Conservation (phyloP, 2,888 invertebrate genomes). For the Meta bourneti region DNA sequence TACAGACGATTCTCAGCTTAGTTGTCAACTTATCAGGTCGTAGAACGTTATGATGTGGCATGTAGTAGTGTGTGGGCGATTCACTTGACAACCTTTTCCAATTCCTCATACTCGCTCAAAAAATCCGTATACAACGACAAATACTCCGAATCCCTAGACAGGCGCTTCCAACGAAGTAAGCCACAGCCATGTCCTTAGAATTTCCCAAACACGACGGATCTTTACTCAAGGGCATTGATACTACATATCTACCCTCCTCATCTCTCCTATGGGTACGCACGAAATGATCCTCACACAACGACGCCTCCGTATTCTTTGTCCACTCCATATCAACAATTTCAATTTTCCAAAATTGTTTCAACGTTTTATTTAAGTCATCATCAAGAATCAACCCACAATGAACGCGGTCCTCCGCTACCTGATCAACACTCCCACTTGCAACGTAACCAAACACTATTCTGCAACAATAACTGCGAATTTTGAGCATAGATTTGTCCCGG, state of each 20-base stretch:
- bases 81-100: neutral
- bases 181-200: neutral
- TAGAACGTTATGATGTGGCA: neutral
- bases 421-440: too few species aligned
- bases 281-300: too few species aligned
- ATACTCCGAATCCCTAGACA: neutral
- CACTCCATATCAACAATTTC: conserved; percentile 17
- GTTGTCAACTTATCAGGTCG: neutral
- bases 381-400: too few species aligned
- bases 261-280: conserved; percentile 13
- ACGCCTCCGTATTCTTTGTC: neutral
- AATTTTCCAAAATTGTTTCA: conserved; percentile 24
- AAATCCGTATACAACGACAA: neutral
- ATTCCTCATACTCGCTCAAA: neutral
- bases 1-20: neutral
- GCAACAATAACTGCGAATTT: neutral
- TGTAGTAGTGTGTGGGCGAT: neutral
- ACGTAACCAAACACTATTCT: conserved; percentile 34
- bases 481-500: too few species aligned
- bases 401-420: neutral
- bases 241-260: conserved; percentile 12
- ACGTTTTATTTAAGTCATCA: conserved; percentile 4
- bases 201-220: conserved; percentile 16
- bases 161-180: conserved; percentile 1
- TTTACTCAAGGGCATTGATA: conserved; percentile 16